Conservation (phyloP, 2,888 invertebrate genomes). For the Alcis repandata region DNA sequence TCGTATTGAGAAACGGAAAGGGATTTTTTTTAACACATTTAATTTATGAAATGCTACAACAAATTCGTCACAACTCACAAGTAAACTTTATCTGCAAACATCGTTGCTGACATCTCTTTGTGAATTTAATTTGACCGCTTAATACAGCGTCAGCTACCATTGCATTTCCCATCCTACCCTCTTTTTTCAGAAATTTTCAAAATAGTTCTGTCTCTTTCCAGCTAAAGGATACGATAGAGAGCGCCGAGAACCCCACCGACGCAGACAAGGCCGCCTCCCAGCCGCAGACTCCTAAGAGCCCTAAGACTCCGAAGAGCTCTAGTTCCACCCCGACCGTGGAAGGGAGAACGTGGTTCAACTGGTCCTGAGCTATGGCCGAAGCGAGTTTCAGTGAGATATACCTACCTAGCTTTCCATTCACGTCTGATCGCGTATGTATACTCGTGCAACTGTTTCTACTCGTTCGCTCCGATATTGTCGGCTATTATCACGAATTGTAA, state of each 20-base stretch:
- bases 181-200: too few species aligned
- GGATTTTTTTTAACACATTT: too few species aligned
- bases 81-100: too few species aligned
- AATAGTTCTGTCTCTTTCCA: constrained; percentile 52
- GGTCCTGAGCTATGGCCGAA: constrained; percentile 72
- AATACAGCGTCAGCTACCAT: not conserved
- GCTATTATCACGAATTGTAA: constrained; percentile 22
- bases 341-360: constrained; percentile 85
- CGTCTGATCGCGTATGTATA: not conserved
- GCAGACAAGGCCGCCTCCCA: constrained; percentile 57
- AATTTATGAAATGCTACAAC: too few species aligned
- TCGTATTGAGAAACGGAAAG: too few species aligned
- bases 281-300: constrained; percentile 65
- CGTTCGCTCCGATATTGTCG: constrained; percentile 12
- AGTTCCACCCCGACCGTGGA: constrained; percentile 72
- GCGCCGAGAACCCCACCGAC: constrained; percentile 55
- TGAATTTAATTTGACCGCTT: too few species aligned
- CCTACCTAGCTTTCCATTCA: not conserved
- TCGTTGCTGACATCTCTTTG: too few species aligned
- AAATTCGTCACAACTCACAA: too few species aligned
- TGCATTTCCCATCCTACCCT: too few species aligned
- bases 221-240: constrained; percentile 73
- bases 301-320: constrained; percentile 61
- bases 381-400: not conserved
- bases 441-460: constrained; percentile 13